Conservation (phyloP, 2,888 invertebrate genomes). For the Caenorhabditis wallacei region DNA sequence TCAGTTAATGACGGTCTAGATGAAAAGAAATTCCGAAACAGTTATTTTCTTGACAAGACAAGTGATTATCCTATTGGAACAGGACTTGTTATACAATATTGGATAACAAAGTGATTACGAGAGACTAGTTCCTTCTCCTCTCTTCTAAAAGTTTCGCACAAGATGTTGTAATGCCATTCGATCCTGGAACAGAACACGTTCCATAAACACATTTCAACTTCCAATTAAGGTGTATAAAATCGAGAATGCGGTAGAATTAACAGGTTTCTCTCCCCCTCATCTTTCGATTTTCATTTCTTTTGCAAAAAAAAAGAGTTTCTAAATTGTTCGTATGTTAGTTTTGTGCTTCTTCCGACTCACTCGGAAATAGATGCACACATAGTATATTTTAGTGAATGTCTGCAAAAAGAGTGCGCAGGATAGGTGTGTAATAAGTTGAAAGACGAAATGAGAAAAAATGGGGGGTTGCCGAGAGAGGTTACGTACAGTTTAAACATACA, state of each 20-base stretch:
- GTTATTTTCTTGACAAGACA: not conserved
- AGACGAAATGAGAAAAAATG: slow-evolving; percentile 17
- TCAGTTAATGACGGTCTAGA: slow-evolving; percentile 9
- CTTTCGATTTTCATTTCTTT: not conserved
- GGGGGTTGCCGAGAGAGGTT: slow-evolving; percentile 21
- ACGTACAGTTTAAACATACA: slow-evolving; percentile 59
- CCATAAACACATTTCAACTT: slow-evolving; percentile 26
- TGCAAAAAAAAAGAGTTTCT: slow-evolving; percentile 13
- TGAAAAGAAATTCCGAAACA: slow-evolving; percentile 7
- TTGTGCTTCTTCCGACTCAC: slow-evolving; percentile 17
- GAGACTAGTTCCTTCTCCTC: not conserved
- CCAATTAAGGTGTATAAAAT: slow-evolving; percentile 27
- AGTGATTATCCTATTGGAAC: not conserved
- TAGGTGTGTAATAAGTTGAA: slow-evolving; percentile 42
- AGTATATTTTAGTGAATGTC: slow-evolving; percentile 36
- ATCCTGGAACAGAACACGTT: slow-evolving; percentile 24
- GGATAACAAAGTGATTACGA: not conserved
- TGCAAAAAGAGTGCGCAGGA: slow-evolving; percentile 11
- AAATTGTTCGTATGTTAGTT: slow-evolving; percentile 20
- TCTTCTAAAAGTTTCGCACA: not conserved
- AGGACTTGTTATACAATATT: not conserved
- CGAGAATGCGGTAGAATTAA: slow-evolving; percentile 5
- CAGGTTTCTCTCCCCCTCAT: slow-evolving; percentile 1
- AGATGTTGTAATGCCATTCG: slow-evolving; percentile 19
- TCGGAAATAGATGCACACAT: slow-evolving; percentile 22